Conservation (phyloP, 23 tunicate species). For the Trididemnum nubilum region DNA sequence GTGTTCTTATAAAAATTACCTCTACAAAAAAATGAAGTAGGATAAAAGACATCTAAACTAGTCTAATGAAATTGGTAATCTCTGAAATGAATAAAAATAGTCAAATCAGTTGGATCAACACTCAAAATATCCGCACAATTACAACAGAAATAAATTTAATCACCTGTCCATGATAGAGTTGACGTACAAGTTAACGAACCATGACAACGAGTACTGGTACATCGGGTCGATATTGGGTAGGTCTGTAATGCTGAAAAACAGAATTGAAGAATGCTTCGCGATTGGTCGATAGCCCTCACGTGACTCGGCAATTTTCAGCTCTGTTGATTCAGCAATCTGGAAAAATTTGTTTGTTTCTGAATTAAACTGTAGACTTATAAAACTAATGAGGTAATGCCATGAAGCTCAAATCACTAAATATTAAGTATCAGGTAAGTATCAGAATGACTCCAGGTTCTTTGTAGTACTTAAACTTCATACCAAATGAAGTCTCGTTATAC, state of each 20-base stretch:
- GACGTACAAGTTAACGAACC: slow-evolving; percentile 96
- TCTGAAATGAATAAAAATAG: too few relatives aligned
- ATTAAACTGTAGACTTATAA: too few relatives aligned
- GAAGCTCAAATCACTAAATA: too few relatives aligned
- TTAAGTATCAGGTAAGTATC: background rate
- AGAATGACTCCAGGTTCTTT: too few relatives aligned
- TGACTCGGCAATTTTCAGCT: slow-evolving; percentile 94
- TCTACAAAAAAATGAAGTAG: too few relatives aligned
- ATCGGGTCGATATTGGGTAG: slow-evolving; percentile 99
- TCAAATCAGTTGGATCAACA: too few relatives aligned
- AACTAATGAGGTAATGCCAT: too few relatives aligned
- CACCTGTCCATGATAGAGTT: slow-evolving; percentile 89
- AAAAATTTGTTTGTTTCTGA: background rate
- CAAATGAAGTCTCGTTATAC: too few relatives aligned
- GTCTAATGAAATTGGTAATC: too few relatives aligned
- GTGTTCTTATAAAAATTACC: too few relatives aligned
- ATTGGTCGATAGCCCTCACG: slow-evolving; percentile 99
- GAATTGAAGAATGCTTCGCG: slow-evolving; percentile 95
- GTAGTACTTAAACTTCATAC: too few relatives aligned
- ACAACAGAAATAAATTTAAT: slow-evolving; percentile 24
- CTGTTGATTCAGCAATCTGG: slow-evolving; percentile 90
- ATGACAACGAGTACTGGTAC: slow-evolving; percentile 97
- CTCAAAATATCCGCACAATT: slow-evolving; percentile 90
- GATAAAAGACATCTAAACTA: too few relatives aligned
- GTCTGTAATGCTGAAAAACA: slow-evolving; percentile 97